Conservation (phyloP, 1,140 invertebrate species). For the Geopemphigus sp. region DNA sequence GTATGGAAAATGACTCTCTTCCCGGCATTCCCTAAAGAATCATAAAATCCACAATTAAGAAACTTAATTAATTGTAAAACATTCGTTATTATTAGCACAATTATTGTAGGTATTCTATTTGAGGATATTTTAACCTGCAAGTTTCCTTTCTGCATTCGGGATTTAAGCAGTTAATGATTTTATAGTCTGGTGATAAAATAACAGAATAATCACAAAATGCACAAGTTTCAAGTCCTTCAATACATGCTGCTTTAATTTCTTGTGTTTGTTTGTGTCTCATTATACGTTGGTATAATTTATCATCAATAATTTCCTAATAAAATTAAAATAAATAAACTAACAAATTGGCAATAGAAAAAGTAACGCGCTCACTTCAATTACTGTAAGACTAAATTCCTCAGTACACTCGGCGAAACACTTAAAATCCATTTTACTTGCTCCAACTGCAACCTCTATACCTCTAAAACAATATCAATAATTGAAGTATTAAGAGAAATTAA, state of each 20-base stretch:
- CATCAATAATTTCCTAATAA: constrained; percentile 17
- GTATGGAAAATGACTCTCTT: constrained; percentile 64
- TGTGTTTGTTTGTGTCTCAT: constrained; percentile 57
- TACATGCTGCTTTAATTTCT: constrained; percentile 62
- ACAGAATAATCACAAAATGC: constrained; percentile 66
- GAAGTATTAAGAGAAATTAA: neutral
- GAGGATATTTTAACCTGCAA: constrained; percentile 57
- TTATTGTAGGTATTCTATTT: neutral
- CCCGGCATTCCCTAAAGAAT: constrained; percentile 57
- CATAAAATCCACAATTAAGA: too few species aligned
- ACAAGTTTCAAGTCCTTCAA: constrained; percentile 64
- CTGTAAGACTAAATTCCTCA: constrained; percentile 14
- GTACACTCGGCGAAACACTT: constrained; percentile 14
- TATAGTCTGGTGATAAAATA: constrained; percentile 62
- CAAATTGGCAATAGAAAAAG: neutral
- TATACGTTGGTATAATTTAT: constrained; percentile 22
- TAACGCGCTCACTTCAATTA: constrained; percentile 10
- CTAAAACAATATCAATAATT: neutral
- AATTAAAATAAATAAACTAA: neutral
- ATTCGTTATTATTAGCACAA: too few species aligned
- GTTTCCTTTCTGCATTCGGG: constrained; percentile 66
- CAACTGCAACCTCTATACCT: constrained; percentile 23
- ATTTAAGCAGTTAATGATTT: constrained; percentile 66
- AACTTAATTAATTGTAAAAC: too few species aligned
- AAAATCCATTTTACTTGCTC: constrained; percentile 4